These are phyloP conservation scores for Mixornis gularis DNA, from an alignment of 2,113 vertebrate species.

Conservation along the genomic window DNA sequence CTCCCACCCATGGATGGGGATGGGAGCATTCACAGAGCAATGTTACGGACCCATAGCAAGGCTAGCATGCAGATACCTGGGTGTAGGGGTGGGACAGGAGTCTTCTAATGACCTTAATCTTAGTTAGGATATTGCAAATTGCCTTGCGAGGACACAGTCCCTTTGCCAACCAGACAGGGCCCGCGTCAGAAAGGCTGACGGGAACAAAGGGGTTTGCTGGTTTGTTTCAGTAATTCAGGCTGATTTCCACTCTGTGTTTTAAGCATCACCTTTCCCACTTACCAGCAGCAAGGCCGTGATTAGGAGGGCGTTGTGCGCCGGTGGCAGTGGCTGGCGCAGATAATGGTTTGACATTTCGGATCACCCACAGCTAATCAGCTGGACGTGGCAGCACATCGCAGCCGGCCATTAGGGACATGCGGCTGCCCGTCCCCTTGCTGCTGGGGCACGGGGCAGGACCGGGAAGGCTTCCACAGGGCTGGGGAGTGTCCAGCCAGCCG, in stretches of 20 bases:
- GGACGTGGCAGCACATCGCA: constrained; percentile 62
- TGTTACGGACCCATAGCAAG: fast-evolving
- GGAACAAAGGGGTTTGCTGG: constrained; percentile 13
- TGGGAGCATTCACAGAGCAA: fast-evolving
- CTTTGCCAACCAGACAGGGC: neutral
- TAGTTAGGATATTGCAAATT: neutral
- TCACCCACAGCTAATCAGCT: constrained; percentile 71
- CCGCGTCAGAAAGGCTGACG: neutral
- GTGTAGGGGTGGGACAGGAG: neutral
- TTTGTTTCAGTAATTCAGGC: constrained; percentile 37
- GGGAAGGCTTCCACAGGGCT: constrained; percentile 10
- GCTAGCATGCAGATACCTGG: fast-evolving
- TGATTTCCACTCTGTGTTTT: constrained; percentile 66
- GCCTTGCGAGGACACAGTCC: neutral
- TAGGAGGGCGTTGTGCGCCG: constrained; percentile 54
- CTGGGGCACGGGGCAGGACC: neutral
- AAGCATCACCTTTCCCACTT: constrained; percentile 63
- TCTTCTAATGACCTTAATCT: neutral
- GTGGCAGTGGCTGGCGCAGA: constrained; percentile 51
- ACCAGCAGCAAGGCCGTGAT: constrained; percentile 55
- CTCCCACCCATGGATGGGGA: neutral
- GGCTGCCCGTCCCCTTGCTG: neutral
- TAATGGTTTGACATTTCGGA: constrained; percentile 77
- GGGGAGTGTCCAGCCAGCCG: neutral
- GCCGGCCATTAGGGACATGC: constrained; percentile 59